phyloP scores from a whole-genome alignment of 2,113 vertebrate species.

The Clarias magur region DNA sequence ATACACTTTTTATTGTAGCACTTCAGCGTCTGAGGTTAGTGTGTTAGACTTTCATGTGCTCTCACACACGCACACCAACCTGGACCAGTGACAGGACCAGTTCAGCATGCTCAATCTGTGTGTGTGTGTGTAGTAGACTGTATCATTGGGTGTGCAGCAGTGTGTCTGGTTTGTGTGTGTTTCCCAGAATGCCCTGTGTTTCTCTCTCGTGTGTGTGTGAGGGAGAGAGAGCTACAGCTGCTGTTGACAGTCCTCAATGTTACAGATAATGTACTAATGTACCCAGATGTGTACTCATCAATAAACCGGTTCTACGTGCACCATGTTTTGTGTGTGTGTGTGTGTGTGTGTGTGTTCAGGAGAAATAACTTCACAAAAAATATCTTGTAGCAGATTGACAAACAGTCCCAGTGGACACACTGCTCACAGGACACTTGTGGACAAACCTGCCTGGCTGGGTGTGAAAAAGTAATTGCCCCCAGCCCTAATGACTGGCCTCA shows the following conservation, averaged over 20 bases:
- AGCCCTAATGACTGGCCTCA: too few species aligned
- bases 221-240: slow-evolving; percentile 66
- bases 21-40: not conserved
- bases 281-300: slow-evolving; percentile 77
- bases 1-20: not conserved
- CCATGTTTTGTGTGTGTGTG: not conserved
- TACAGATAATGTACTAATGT: slow-evolving; percentile 76
- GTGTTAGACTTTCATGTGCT: not conserved
- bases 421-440: too few species aligned
- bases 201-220: not conserved
- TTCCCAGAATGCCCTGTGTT: not conserved
- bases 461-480: too few species aligned
- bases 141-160: not conserved
- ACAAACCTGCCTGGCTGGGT: too few species aligned
- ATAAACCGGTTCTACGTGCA: slow-evolving; percentile 70
- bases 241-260: slow-evolving; percentile 72
- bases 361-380: too few species aligned
- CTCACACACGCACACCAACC: not conserved
- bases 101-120: not conserved
- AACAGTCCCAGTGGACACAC: too few species aligned
- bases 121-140: not conserved
- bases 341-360: not conserved
- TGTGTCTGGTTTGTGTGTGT: slow-evolving; percentile 4
- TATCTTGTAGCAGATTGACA: too few species aligned
- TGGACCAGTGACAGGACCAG: not conserved